A percentile compares a stretch with the other conserved stretches of the same genome.
Conservation (phyloP, 2,113 vertebrate species). For the Protobothrops mucrosquamatus region DNA sequence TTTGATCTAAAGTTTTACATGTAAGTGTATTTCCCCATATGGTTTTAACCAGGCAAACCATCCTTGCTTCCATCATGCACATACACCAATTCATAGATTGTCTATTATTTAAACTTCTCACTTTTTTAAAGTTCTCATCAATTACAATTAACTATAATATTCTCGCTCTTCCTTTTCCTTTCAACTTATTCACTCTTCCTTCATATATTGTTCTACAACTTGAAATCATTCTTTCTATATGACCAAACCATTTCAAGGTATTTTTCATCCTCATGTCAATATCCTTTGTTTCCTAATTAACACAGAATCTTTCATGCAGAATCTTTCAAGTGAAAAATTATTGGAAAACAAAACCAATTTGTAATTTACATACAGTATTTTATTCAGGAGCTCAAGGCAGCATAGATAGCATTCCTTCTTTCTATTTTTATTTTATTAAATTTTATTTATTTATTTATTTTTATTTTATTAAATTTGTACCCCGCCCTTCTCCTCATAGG, state of each 20-base stretch:
- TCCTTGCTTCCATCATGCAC: not conserved
- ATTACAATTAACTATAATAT: not conserved
- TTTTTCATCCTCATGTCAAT: not conserved
- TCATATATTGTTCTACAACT: not conserved
- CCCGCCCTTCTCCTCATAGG: too few species aligned
- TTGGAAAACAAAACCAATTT: not conserved
- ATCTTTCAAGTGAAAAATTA: not conserved
- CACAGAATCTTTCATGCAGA: slow-evolving; percentile 13
- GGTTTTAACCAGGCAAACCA: not conserved
- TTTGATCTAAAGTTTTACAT: not conserved
- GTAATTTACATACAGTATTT: not conserved
- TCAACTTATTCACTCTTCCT: not conserved
- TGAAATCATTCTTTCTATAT: not conserved
- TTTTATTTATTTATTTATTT: too few species aligned
- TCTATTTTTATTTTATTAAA: too few species aligned
- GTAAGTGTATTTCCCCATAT: not conserved
- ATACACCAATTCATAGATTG: not conserved
- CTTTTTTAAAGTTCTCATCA: not conserved
- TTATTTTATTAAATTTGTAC: too few species aligned
- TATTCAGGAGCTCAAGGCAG: not conserved
- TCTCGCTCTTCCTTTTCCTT: not conserved
- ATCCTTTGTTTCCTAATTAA: slow-evolving; percentile 39
- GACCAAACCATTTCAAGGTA: not conserved
- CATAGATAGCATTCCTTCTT: not conserved
- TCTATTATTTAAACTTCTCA: not conserved